A percentile compares a stretch with the other conserved stretches of the same genome.
These are phyloP conservation scores for Aporophyla nigra DNA, from an alignment of 2,888 invertebrate genomes.

Conservation along the genomic window DNA sequence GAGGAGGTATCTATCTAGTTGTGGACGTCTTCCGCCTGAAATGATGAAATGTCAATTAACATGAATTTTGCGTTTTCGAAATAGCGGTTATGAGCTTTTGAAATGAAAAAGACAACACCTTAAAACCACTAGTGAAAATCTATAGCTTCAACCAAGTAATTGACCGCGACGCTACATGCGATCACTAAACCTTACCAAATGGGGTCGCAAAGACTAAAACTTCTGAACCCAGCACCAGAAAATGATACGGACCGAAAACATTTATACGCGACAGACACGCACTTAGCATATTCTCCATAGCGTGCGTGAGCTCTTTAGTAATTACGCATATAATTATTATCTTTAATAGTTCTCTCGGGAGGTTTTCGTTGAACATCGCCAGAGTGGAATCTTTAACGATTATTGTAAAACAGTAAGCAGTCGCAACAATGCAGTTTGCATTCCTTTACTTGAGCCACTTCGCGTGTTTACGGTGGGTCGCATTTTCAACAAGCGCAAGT, in stretches of 20 bases:
- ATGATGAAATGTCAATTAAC: background rate
- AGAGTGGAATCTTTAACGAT: slow-evolving; percentile 54
- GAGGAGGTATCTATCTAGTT: too few relatives aligned
- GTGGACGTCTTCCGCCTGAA: too few relatives aligned
- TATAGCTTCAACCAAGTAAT: background rate
- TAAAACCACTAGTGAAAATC: background rate
- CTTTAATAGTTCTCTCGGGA: slow-evolving; percentile 49
- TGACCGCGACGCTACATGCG: background rate
- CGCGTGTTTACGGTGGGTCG: background rate
- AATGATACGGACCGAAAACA: slow-evolving; percentile 54
- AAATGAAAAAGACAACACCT: background rate
- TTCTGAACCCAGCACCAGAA: slow-evolving; percentile 22
- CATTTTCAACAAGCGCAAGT: slow-evolving; percentile 10
- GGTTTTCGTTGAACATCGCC: slow-evolving; percentile 49
- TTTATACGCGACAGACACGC: slow-evolving; percentile 30
- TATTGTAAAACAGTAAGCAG: slow-evolving; percentile 55
- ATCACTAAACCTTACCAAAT: slow-evolving; percentile 10
- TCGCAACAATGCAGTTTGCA: slow-evolving; percentile 43
- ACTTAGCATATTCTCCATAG: slow-evolving; percentile 51
- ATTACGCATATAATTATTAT: slow-evolving; percentile 63
- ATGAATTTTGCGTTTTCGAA: background rate
- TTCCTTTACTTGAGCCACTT: slow-evolving; percentile 46
- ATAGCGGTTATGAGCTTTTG: rapidly evolving
- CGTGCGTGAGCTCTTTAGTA: slow-evolving; percentile 58
- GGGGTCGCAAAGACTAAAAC: slow-evolving; percentile 25